phyloP scores from a whole-genome alignment of 23 tunicate genomes.

The Botrylloides violaceus region DNA sequence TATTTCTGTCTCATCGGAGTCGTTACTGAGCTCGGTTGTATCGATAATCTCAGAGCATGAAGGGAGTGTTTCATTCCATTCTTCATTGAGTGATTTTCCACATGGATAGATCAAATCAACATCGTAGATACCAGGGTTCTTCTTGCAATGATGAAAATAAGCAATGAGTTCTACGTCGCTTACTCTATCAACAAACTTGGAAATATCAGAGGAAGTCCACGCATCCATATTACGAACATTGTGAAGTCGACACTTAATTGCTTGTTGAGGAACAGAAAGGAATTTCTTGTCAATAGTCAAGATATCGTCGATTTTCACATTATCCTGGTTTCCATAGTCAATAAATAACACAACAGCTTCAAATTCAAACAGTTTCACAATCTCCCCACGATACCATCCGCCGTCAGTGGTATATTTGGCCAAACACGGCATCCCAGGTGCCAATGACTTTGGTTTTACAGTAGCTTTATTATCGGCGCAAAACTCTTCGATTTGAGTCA shows the following conservation, averaged over 20 bases:
- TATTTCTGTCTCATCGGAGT: too few relatives aligned
- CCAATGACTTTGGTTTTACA: background rate
- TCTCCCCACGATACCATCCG: slow-evolving; percentile 61
- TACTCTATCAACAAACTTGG: slow-evolving; percentile 37
- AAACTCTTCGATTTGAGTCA: slow-evolving; percentile 34
- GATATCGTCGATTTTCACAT: slow-evolving; percentile 16
- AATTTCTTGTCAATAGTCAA: slow-evolving; percentile 26
- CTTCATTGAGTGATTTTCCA: slow-evolving; percentile 51
- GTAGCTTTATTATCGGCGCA: slow-evolving; percentile 4
- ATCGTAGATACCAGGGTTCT: slow-evolving; percentile 20
- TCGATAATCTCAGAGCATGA: background rate
- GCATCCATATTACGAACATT: slow-evolving; percentile 10
- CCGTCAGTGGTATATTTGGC: slow-evolving; percentile 59
- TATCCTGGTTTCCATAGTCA: slow-evolving; percentile 61
- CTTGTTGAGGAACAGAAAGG: slow-evolving; percentile 50
- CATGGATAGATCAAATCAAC: slow-evolving; percentile 45
- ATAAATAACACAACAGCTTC: slow-evolving; percentile 44
- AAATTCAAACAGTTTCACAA: background rate
- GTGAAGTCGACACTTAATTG: slow-evolving; percentile 36
- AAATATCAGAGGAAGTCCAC: slow-evolving; percentile 51
- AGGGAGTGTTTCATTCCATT: slow-evolving; percentile 25
- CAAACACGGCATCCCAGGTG: slow-evolving; percentile 41
- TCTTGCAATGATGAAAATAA: slow-evolving; percentile 18
- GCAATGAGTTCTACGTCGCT: slow-evolving; percentile 38
- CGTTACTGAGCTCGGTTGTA: background rate